Base-by-base conservation (phyloP, 1,140 invertebrate genomes). In the Pseudomyrmex sp. region DNA sequence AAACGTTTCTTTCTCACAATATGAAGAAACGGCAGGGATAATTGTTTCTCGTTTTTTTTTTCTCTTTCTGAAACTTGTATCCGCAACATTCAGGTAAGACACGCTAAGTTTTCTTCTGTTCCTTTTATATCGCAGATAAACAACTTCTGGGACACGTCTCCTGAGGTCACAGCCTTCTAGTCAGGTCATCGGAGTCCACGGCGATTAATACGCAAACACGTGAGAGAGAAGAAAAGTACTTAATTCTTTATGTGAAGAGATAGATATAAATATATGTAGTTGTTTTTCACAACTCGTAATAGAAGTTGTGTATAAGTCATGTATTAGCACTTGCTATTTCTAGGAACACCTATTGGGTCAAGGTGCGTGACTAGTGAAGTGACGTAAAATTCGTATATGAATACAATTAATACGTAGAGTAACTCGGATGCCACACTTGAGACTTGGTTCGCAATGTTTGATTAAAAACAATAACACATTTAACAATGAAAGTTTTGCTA, bases 261-360 rank as follows among this genome's bases (percentile, higher is more conserved):
- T 35, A 35, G 5, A 35, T 35, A 7, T 35, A 35, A 5, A 35
- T 5, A 35, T 26, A 5, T 13, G 50, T 20, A 48, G 15, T 77
- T 56, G 23, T 77, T 48, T 66, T 65, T 48, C 18, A 66, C 66
- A 70, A 70, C 20, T 68, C 18, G 48, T 20, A 54, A 35, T 1
- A 20, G n/a, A 9, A 15, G 7, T 48, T 59, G 56, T 20, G 26
- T 26, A 26, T 3, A 15, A 70, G 12, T 80, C 76, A 79, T 26
- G 9, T 48, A 79, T 79, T 69, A 58, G 63, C 62, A 58, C 48
- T 26, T 56, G 20, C 59, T 68, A 80, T 70, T 80, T 80, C 76
- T 59, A 72, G 15, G 20, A 79, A 61, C 12, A 50, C 61, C 76
- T 79, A 18, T 61, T 61, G 35, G 66, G 44, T 59, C 66, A 80